Conservation (phyloP, 2,888 invertebrate genomes). For the Pachliopta kotzebuea region DNA sequence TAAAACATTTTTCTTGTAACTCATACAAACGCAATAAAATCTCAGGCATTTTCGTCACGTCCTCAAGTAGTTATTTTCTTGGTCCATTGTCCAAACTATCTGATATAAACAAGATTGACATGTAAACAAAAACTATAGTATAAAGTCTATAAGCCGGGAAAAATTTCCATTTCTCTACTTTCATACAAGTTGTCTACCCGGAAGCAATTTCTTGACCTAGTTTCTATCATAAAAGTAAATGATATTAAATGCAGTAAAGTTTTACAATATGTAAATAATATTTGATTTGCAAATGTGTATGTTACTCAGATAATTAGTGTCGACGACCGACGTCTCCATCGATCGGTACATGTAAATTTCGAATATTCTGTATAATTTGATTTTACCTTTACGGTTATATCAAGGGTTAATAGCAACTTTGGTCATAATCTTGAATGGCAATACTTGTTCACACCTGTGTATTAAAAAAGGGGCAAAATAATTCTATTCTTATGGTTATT, state of each 20-base stretch:
- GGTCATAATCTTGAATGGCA: background rate
- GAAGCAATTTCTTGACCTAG: background rate
- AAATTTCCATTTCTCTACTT: constrained; percentile 4
- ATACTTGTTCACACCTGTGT: no score
- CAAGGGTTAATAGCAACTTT: no score
- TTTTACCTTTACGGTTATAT: background rate
- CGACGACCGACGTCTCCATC: no score
- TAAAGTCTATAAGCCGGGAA: background rate
- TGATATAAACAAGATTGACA: background rate
- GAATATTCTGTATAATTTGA: no score
- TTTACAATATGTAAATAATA: background rate
- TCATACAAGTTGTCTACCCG: constrained; percentile 5
- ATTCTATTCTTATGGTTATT: background rate
- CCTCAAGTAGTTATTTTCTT: no score
- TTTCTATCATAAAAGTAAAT: background rate
- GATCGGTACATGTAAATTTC: no score
- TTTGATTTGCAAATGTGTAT: no score
- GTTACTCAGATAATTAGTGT: no score
- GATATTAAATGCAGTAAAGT: background rate
- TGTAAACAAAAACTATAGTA: background rate
- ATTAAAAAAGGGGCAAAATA: background rate
- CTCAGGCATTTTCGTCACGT: no score
- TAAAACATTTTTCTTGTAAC: no score
- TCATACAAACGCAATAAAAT: no score
- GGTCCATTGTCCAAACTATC: background rate